Conservation (phyloP, 2,797 vertebrate species). For the Hirundo rustica region DNA sequence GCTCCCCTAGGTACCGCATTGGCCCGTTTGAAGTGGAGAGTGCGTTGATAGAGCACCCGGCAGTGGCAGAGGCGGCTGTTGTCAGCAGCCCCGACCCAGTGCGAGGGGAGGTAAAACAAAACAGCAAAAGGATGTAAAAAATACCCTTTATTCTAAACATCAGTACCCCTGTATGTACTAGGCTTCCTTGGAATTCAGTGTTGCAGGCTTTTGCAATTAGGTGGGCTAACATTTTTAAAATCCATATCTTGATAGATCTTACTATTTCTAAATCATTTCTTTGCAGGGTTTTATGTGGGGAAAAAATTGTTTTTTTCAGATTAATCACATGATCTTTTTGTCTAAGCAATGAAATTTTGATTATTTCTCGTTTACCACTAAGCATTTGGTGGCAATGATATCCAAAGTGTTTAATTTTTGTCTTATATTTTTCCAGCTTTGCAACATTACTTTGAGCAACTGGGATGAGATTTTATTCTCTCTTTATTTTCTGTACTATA, state of each 20-base stretch:
- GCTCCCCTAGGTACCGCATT: slow-evolving; percentile 74
- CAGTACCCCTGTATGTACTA: not conserved
- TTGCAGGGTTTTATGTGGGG: not conserved
- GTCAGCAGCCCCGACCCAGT: slow-evolving; percentile 82
- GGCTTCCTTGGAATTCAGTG: not conserved
- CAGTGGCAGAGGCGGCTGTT: slow-evolving; percentile 82
- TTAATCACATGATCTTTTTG: not conserved
- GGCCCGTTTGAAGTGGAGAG: slow-evolving; percentile 82
- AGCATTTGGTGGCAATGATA: not conserved
- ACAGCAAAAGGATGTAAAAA: accelerated
- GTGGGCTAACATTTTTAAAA: not conserved
- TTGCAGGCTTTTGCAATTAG: not conserved
- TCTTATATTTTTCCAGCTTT: not conserved
- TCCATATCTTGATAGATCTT: not conserved
- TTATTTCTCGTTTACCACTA: not conserved
- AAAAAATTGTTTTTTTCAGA: not conserved
- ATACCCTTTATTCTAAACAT: too few species aligned
- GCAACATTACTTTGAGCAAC: not conserved
- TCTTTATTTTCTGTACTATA: not conserved
- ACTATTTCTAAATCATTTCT: not conserved
- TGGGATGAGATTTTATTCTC: not conserved
- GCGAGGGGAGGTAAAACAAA: not conserved
- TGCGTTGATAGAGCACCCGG: slow-evolving; percentile 79
- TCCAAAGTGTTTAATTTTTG: not conserved
- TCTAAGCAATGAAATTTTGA: not conserved